Conservation (phyloP, 2,888 invertebrate genomes). For the Teinopalpus imperialis region DNA sequence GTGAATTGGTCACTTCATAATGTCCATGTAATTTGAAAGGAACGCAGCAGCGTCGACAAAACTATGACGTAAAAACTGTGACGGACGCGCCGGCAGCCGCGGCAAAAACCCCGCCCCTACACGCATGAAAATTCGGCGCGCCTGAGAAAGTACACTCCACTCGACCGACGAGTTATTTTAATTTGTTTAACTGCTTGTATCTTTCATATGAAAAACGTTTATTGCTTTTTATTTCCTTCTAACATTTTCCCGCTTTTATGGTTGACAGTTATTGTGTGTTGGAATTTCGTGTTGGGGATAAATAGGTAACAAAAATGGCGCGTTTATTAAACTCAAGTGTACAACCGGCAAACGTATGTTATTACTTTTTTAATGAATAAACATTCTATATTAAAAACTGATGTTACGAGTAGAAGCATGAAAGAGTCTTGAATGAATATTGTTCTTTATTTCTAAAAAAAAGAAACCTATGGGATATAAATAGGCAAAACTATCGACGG, state of each 20-base stretch:
- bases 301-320: no score
- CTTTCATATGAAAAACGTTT: conserved; percentile 10
- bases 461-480: no score
- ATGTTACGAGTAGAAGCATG: no score
- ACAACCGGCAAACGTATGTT: no score
- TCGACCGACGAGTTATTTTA: conserved; percentile 12
- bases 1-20: conserved; percentile 35
- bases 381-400: no score
- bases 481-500: no score
- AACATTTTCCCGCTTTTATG: conserved; percentile 7
- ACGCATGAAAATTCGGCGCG: conserved; percentile 36
- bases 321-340: no score
- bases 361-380: no score
- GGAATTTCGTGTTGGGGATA: no score
- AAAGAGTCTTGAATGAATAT: no score
- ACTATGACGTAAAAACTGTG: conserved; percentile 66
- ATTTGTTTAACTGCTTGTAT: conserved; percentile 14
- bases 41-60: conserved; percentile 58
- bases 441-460: no score
- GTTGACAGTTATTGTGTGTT: no score
- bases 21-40: conserved; percentile 63
- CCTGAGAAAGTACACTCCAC: conserved; percentile 7
- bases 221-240: conserved; percentile 4
- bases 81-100: conserved; percentile 39
- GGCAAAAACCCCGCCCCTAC: conserved; percentile 18